Evolutionary conservation across 2,888 invertebrate genomes (phyloP).

Genomic region (Acheta domesticus): DNA sequence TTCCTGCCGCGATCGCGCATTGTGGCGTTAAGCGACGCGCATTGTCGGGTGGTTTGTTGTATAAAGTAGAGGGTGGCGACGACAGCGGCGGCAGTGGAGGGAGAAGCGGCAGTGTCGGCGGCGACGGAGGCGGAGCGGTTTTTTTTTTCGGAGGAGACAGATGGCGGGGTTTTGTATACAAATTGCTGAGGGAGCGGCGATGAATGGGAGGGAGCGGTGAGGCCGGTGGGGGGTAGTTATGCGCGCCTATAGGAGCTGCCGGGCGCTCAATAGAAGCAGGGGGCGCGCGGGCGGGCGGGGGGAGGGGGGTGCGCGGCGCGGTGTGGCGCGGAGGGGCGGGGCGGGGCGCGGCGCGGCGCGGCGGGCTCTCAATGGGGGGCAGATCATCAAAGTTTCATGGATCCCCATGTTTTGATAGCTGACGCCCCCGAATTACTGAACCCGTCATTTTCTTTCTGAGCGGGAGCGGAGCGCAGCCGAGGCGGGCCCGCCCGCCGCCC

Average conservation of each 20-base stretch:
- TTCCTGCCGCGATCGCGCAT: background rate
- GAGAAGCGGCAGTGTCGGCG: background rate
- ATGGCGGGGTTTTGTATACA: conserved; percentile 18
- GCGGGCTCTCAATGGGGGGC: conserved; percentile 7
- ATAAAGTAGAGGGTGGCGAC: background rate
- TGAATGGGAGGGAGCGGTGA: background rate
- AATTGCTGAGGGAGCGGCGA: background rate
- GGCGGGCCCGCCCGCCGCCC: background rate
- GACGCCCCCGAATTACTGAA: conserved; percentile 35
- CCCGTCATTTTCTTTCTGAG: conserved; percentile 33
- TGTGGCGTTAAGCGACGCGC: conserved; percentile 18
- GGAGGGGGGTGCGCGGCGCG: no score
- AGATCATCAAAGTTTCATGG: conserved; percentile 38
- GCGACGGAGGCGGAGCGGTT: background rate
- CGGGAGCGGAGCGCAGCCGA: background rate
- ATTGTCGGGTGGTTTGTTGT: conserved; percentile 25
- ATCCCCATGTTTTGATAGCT: conserved; percentile 34
- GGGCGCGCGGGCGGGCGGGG: background rate
- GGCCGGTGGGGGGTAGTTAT: background rate
- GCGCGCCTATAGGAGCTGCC: conserved; percentile 18
- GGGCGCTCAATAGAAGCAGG: background rate
- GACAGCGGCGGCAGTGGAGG: background rate
- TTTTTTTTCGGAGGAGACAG: background rate
- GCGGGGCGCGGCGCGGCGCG: background rate
- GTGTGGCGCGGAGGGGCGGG: background rate